Conservation (phyloP, 2,888 invertebrate species). For the Chrysina gloriosa region DNA sequence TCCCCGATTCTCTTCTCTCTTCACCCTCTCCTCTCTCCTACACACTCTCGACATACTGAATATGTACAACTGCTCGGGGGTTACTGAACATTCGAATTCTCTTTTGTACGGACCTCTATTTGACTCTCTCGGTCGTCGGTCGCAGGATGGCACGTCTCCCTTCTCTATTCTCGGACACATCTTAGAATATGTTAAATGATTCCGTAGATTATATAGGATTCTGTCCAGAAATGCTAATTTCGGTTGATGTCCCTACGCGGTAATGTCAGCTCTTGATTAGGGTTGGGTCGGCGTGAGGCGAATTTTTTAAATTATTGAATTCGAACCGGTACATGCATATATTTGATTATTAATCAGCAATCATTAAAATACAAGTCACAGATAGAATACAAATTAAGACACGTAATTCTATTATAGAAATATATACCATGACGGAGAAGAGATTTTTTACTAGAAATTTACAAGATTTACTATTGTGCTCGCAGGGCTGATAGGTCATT, state of each 20-base stretch:
- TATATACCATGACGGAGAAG: too few relatives aligned
- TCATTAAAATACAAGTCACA: constrained; percentile 18
- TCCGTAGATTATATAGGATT: constrained; percentile 44
- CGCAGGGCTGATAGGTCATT: too few relatives aligned
- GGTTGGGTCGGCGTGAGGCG: constrained; percentile 25
- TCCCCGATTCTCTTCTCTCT: constrained; percentile 18
- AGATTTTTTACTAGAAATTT: too few relatives aligned
- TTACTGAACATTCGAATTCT: constrained; percentile 40
- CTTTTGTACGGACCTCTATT: constrained; percentile 39
- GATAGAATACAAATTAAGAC: constrained; percentile 11
- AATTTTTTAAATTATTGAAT: constrained; percentile 32
- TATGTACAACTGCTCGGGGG: constrained; percentile 56
- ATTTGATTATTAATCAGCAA: constrained; percentile 34
- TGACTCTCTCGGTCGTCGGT: constrained; percentile 37
- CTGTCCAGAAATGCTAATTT: constrained; percentile 45
- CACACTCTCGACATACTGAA: constrained; percentile 55
- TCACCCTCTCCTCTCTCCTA: constrained; percentile 38
- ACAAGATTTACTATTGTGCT: too few relatives aligned
- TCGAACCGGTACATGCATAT: constrained; percentile 21
- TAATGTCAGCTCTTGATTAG: constrained; percentile 44
- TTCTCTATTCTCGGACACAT: constrained; percentile 43
- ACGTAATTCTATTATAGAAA: neutral
- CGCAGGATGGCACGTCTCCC: constrained; percentile 37
- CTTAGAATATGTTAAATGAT: constrained; percentile 46
- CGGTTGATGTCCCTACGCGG: constrained; percentile 33